Evolutionary conservation across 2,888 invertebrate genomes (phyloP).

Genomic region (Heterodera filipjevi): DNA sequence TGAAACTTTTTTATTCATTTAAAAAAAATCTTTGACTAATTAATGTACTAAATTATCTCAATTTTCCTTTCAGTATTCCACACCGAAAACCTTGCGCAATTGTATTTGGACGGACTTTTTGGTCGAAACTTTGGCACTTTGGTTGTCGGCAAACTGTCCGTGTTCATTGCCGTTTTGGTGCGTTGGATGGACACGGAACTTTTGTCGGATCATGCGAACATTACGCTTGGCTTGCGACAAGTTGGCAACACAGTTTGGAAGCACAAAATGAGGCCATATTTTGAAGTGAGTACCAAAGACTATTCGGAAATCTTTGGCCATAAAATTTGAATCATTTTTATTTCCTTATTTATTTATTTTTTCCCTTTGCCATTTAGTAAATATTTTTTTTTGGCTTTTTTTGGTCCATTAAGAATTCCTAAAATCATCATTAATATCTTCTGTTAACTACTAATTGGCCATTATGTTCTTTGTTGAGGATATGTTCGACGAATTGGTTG

Average conservation of each 20-base stretch:
- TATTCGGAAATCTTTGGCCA: no score
- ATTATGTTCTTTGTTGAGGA: background rate
- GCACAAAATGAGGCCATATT: background rate
- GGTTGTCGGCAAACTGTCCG: background rate
- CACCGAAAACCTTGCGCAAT: background rate
- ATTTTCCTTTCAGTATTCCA: background rate
- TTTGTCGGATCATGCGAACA: background rate
- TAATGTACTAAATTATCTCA: background rate
- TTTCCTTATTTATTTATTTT: no score
- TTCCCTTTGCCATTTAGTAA: no score
- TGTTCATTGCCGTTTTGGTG: background rate
- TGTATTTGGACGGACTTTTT: constrained; percentile 6
- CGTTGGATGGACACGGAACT: background rate
- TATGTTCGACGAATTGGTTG: background rate
- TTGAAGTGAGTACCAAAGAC: background rate
- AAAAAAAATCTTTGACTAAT: background rate
- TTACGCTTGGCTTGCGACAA: background rate
- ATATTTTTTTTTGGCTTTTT: no score
- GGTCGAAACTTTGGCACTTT: background rate
- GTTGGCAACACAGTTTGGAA: background rate
- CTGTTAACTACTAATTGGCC: background rate
- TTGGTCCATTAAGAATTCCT: no score
- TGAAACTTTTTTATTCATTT: background rate
- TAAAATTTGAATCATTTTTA: no score
- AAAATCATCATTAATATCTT: background rate